A percentile compares a stretch with the other conserved stretches of the same genome.
Conservation (phyloP, 2,797 vertebrate species). For the Oreochromis grahami region DNA sequence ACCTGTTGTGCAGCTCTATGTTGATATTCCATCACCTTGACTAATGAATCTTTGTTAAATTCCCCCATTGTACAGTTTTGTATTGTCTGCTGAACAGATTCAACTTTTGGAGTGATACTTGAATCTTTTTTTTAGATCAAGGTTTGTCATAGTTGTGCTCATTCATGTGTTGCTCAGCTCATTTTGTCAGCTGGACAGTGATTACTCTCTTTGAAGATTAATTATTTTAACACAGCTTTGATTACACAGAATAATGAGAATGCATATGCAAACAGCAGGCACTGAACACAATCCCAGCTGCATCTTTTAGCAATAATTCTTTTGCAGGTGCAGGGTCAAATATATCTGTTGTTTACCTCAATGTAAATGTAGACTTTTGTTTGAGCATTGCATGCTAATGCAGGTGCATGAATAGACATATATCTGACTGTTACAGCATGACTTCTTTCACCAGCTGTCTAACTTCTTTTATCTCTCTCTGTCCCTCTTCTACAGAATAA, state of each 20-base stretch:
- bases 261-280: not conserved
- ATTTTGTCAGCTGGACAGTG: not conserved
- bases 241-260: not conserved
- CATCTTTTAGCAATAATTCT: not conserved
- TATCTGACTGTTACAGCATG: not conserved
- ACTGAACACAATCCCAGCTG: not conserved
- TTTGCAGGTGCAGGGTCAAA: not conserved
- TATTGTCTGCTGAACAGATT: not conserved
- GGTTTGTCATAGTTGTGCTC: not conserved
- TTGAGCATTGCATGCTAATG: not conserved
- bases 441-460: not conserved
- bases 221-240: not conserved
- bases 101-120: not conserved
- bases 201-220: not conserved
- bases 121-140: not conserved
- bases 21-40: not conserved
- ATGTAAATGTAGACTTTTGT: not conserved
- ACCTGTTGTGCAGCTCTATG: not conserved
- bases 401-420: not conserved
- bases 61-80: not conserved
- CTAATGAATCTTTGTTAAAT: not conserved
- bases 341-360: not conserved
- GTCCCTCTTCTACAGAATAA: not conserved
- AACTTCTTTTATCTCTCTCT: not conserved
- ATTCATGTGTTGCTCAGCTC: not conserved